Percentiles rank a stretch among this genome's conserved stretches.
phyloP scores from a whole-genome alignment of 2,888 invertebrate genomes.

The Torymus aiolomorphi region DNA sequence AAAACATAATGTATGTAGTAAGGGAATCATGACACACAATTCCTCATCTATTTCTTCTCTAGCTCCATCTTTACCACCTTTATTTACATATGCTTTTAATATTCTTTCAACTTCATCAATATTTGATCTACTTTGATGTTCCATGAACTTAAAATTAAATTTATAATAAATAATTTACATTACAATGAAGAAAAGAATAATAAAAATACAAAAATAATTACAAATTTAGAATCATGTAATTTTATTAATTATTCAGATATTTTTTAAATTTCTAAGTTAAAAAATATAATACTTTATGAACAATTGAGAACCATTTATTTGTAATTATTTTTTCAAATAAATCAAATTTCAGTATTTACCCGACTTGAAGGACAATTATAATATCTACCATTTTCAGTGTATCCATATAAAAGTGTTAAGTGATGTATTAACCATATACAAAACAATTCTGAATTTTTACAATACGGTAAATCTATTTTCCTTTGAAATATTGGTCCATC shows the following conservation, averaged over 20 bases:
- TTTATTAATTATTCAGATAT: background rate
- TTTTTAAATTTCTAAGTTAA: background rate
- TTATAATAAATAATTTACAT: slow-evolving; percentile 37
- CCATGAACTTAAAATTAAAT: slow-evolving; percentile 50
- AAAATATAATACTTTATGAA: too few species aligned
- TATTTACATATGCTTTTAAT: slow-evolving; percentile 75
- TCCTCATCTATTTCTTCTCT: slow-evolving; percentile 76
- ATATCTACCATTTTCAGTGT: slow-evolving; percentile 71
- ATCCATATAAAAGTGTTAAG: slow-evolving; percentile 75
- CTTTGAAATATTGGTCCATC: background rate
- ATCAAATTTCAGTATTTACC: slow-evolving; percentile 60
- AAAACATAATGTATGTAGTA: slow-evolving; percentile 74
- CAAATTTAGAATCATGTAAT: too few species aligned
- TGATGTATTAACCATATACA: slow-evolving; percentile 77
- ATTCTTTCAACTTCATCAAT: slow-evolving; percentile 76
- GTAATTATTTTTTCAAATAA: slow-evolving; percentile 24
- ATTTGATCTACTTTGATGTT: slow-evolving; percentile 70
- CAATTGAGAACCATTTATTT: too few species aligned
- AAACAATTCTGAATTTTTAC: slow-evolving; percentile 72
- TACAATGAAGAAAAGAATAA: slow-evolving; percentile 27
- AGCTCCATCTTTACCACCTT: slow-evolving; percentile 70
- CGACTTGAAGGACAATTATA: slow-evolving; percentile 65
- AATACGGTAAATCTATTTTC: slow-evolving; percentile 59
- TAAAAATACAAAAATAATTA: too few species aligned
- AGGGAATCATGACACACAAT: slow-evolving; percentile 75